Conservation (phyloP, 2,113 vertebrate species). For the Triplophysa dalaica region DNA sequence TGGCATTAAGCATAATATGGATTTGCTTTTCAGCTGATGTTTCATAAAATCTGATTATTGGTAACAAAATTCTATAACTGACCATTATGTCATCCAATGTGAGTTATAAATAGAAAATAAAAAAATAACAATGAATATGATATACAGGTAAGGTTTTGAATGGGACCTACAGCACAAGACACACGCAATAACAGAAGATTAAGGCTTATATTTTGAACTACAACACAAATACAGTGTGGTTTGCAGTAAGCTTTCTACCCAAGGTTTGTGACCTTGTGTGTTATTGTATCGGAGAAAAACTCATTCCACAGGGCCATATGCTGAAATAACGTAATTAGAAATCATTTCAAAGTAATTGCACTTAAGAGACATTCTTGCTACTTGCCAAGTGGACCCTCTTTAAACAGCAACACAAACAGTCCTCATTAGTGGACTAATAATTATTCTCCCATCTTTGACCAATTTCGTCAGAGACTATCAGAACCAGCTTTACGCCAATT, state of each 20-base stretch:
- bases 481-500: constrained; percentile 21
- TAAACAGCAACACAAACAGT: constrained; percentile 23
- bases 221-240: not conserved
- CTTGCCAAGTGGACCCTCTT: constrained; percentile 34
- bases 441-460: constrained; percentile 44
- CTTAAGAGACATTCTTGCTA: constrained; percentile 31
- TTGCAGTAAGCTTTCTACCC: not conserved
- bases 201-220: not conserved
- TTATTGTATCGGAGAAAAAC: constrained; percentile 25
- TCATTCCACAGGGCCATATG: constrained; percentile 29
- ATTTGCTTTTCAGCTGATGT: no score
- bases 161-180: no score
- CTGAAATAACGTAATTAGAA: constrained; percentile 46
- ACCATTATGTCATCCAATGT: no score
- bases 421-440: constrained; percentile 52
- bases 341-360: constrained; percentile 50
- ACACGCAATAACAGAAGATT: no score
- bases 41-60: no score
- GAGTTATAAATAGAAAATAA: no score
- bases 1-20: no score
- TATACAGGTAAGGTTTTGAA: no score
- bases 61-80: no score
- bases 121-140: no score
- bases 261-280: not conserved
- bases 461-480: constrained; percentile 42